A percentile compares a stretch with the other conserved stretches of the same genome.
phyloP scores from a whole-genome alignment of 2,113 vertebrate genomes.

The Sinocyclocheilus anophthalmus region DNA sequence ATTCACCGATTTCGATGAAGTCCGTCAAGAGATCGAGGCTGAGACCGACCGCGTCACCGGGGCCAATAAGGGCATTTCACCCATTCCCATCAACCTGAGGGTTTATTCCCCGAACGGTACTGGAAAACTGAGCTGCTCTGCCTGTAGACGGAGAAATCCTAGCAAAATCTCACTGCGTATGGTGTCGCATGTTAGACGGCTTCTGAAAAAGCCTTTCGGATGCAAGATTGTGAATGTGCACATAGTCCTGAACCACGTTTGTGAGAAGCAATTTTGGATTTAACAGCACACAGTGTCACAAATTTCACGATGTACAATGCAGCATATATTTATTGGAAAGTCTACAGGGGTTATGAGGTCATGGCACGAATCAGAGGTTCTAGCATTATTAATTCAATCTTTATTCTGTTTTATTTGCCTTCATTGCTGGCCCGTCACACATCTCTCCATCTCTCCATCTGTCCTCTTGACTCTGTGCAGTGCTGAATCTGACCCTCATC shows the following conservation, averaged over 20 bases:
- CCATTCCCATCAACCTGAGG: slow-evolving; percentile 90
- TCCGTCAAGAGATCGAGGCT: slow-evolving; percentile 90
- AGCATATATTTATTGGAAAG: neutral
- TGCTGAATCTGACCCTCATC: slow-evolving; percentile 91
- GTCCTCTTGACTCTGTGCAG: slow-evolving; percentile 63
- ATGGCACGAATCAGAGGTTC: too few species aligned
- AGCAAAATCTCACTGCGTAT: neutral
- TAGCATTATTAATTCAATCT: neutral
- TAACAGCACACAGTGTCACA: too few species aligned
- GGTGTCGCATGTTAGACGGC: neutral
- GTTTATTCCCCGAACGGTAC: slow-evolving; percentile 90
- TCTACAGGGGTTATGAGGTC: too few species aligned
- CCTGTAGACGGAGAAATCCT: too few species aligned
- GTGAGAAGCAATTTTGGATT: too few species aligned
- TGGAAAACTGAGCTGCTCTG: neutral
- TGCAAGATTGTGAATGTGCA: neutral
- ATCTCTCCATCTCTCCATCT: too few species aligned
- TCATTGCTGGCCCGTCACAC: too few species aligned
- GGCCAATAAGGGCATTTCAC: slow-evolving; percentile 93
- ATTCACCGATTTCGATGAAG: slow-evolving; percentile 92
- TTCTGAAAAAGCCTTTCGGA: neutral
- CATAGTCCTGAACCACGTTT: too few species aligned
- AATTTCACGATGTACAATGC: too few species aligned
- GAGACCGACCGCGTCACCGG: slow-evolving; percentile 94
- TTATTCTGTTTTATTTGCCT: neutral